phyloP scores from a whole-genome alignment of 2,888 invertebrate genomes.

The Vannuccia rotundouncinata region DNA sequence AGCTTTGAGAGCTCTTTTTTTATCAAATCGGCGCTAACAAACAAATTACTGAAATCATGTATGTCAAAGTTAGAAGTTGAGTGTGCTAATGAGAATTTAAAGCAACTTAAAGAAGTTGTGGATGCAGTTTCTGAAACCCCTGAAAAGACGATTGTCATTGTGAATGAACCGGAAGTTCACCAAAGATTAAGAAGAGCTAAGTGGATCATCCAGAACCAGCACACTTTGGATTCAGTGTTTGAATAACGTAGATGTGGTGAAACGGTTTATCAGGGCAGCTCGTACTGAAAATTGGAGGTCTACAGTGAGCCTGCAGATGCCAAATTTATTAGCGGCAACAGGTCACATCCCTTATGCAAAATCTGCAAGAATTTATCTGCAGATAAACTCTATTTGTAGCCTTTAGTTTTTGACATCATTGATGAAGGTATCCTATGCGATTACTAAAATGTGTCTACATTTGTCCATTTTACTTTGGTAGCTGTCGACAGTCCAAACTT shows the following conservation, averaged over 20 bases:
- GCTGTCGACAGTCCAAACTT: no score
- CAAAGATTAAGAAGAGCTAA: background rate
- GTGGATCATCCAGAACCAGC: background rate
- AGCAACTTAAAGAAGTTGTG: background rate
- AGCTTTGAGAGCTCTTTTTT: background rate
- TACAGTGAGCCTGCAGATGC: background rate
- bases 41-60: no score
- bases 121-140: background rate
- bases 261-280: background rate
- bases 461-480: no score
- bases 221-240: background rate
- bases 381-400: no score
- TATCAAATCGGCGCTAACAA: background rate
- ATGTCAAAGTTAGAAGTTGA: no score
- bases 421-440: no score
- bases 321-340: background rate
- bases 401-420: no score
- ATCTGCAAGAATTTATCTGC: background rate
- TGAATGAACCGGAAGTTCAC: background rate
- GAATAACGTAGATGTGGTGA: background rate
- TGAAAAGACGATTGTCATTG: background rate
- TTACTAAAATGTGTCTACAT: no score
- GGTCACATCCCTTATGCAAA: conserved; percentile 1
- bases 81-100: background rate
- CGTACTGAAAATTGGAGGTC: background rate